Conservation (phyloP, 2,888 invertebrate species). For the Leptinotarsa peninsularis region DNA sequence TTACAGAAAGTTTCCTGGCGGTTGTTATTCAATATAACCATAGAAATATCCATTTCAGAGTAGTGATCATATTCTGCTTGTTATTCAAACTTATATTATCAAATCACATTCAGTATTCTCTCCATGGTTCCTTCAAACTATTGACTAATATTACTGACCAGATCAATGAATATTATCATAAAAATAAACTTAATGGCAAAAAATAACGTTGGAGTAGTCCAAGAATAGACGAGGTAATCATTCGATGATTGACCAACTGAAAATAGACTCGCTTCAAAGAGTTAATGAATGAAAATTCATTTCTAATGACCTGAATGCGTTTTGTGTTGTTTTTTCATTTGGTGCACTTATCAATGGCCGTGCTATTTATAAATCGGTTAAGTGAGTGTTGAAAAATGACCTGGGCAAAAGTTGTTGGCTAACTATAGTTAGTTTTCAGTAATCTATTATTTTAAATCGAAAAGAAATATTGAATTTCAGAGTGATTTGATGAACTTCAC, state of each 20-base stretch:
- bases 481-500: no score
- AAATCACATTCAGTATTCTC: no score
- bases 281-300: conserved; percentile 44
- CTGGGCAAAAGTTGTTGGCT: not conserved
- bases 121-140: no score
- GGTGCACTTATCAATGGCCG: conserved; percentile 25
- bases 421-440: not conserved
- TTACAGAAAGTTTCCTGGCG: not conserved
- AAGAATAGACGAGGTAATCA: conserved; percentile 27
- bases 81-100: no score
- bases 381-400: conserved; percentile 14
- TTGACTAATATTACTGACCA: not conserved
- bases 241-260: conserved; percentile 24
- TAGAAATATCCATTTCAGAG: not conserved
- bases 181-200: not conserved
- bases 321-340: conserved; percentile 15
- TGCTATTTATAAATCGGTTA: conserved; percentile 4
- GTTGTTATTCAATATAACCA: not conserved
- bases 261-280: conserved; percentile 32
- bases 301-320: conserved; percentile 35
- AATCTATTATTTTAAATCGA: no score
- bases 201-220: conserved; percentile 14
- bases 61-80: not conserved
- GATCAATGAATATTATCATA: not conserved
- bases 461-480: no score